Evolutionary conservation across 2,888 invertebrate genomes (phyloP).

Genomic region (Drosophila algonquin): DNA sequence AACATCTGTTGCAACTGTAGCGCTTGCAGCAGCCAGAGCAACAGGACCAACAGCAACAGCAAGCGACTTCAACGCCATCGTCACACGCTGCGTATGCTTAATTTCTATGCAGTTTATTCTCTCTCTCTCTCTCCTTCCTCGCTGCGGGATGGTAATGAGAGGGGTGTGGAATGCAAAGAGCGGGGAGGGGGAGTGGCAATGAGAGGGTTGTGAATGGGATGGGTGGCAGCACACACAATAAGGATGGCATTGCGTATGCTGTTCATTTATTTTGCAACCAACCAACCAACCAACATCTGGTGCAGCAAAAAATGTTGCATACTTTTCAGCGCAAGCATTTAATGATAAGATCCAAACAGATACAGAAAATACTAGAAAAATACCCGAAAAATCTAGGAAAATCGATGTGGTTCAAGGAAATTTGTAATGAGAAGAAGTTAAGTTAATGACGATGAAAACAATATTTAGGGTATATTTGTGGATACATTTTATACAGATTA

Average conservation of each 20-base stretch:
- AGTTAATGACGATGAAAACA: not conserved
- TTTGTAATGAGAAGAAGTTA: no score
- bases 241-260: slow-evolving; percentile 53
- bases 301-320: slow-evolving; percentile 40
- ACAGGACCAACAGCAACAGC: slow-evolving; percentile 19
- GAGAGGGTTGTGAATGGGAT: not conserved
- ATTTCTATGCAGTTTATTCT: slow-evolving; percentile 53
- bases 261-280: slow-evolving; percentile 68
- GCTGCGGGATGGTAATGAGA: slow-evolving; percentile 31
- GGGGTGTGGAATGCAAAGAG: not conserved
- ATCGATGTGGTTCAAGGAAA: not conserved
- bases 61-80: slow-evolving; percentile 20
- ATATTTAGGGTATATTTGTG: no score
- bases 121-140: not conserved
- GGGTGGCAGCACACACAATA: slow-evolving; percentile 19
- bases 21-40: slow-evolving; percentile 21
- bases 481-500: no score
- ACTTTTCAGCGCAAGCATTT: slow-evolving; percentile 49
- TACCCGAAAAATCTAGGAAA: not conserved
- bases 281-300: slow-evolving; percentile 19
- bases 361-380: slow-evolving; percentile 1
- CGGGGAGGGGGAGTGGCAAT: not conserved
- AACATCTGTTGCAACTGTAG: slow-evolving; percentile 23
- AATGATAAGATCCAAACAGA: slow-evolving; percentile 39
- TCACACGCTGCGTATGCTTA: slow-evolving; percentile 70